Conservation (phyloP, 1,140 invertebrate species). For the Drosophila virilis region DNA sequence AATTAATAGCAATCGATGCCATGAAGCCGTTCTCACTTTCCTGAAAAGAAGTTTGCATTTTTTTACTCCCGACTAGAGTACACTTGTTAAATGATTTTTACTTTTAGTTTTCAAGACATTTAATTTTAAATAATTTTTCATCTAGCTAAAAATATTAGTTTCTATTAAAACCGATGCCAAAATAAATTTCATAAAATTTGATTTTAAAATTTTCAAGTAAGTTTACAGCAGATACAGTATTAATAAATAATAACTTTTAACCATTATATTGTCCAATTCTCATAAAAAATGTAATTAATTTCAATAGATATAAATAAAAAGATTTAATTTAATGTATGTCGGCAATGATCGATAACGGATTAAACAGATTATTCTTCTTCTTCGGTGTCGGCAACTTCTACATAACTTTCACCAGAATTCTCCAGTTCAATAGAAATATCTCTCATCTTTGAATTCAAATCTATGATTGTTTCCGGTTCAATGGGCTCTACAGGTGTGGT, state of each 20-base stretch:
- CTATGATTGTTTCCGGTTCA: slow-evolving; percentile 67
- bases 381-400: slow-evolving; percentile 51
- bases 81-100: slow-evolving; percentile 12
- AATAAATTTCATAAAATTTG: not conserved
- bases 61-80: no score
- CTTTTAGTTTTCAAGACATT: slow-evolving; percentile 5
- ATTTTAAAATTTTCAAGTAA: not conserved
- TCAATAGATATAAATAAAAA: slow-evolving; percentile 17
- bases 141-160: slow-evolving; percentile 6
- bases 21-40: no score
- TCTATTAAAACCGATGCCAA: not conserved
- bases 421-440: slow-evolving; percentile 40
- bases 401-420: slow-evolving; percentile 51
- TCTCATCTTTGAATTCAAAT: slow-evolving; percentile 55
- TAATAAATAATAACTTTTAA: not conserved
- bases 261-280: not conserved
- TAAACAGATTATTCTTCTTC: slow-evolving; percentile 55
- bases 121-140: not conserved
- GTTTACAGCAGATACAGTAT: not conserved
- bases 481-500: slow-evolving; percentile 65
- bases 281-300: slow-evolving; percentile 9
- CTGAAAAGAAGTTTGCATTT: no score
- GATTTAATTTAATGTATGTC: slow-evolving; percentile 18
- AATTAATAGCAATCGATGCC: no score
- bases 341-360: not conserved